Evolutionary conservation across 2,113 vertebrate species (phyloP), one percentile per base, ranked within the genome.

Genomic region (Rhea americana): DNA sequence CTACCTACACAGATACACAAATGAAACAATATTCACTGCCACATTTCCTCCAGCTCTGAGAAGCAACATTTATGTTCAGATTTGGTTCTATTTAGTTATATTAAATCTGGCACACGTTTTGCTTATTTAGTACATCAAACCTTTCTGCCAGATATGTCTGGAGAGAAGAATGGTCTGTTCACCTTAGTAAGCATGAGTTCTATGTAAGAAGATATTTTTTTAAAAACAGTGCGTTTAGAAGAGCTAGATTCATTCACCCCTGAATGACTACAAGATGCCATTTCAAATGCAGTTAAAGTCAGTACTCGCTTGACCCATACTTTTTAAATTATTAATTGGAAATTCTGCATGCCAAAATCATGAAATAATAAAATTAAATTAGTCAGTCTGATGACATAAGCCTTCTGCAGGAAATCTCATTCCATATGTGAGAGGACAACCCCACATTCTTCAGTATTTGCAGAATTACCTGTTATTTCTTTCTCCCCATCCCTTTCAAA

Each of bases 291-390:
- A 65, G 74, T 96, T 96, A 76, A 90, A 71, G 87, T 94, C 90
- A 93, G 55, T 80, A 67, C 25, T 92, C 81, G 91, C 92, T 80
- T 91, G 63, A 94, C 58, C 91, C 96, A 93, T 93, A 50, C 85
- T 97, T 97, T 96, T 97, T 82, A 80, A 95, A 97, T 96, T 97
- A 97, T 97, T 97, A 97, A 97, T 97, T 98, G 89, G 81, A 96
- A 97, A 97, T 97, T 92, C 95, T 95, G 96, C 94, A 97, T 97
- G 95, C 96, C 95, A 89, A 94, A 97, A 97, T 96, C 91, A 95
- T 97, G 95, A 97, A 97, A 95, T 92, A 96, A 95, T 95, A 89
- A 97, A 97, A 97, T 97, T 96, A 93, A 97, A 97, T 97, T 96
- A 98, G 94, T 92, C 93, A 95, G 93, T 89, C 90, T 95, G 95